These are phyloP conservation scores for Blastobasis adustella DNA, from an alignment of 2,888 invertebrate species.

Conservation along the genomic window DNA sequence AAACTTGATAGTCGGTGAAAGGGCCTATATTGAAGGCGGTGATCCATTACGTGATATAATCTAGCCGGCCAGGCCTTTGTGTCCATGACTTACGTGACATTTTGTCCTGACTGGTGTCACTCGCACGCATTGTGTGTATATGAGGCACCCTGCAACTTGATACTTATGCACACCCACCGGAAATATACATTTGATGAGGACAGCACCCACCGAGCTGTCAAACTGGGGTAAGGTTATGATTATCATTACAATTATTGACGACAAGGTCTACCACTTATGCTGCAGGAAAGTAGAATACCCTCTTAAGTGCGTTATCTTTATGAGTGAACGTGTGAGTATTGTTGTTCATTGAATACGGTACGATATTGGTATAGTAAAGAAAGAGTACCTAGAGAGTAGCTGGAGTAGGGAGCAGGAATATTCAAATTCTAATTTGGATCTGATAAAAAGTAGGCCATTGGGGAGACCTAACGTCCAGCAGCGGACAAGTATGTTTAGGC, in stretches of 20 bases:
- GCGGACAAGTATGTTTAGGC: too few species aligned
- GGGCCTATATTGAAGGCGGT: constrained; percentile 18
- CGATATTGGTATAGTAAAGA: too few species aligned
- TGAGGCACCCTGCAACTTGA: constrained; percentile 34
- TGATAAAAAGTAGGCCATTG: too few species aligned
- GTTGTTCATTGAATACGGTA: too few species aligned
- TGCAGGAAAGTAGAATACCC: too few species aligned
- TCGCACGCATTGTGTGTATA: constrained; percentile 48
- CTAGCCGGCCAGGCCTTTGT: constrained; percentile 17
- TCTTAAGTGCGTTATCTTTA: too few species aligned
- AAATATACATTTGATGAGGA: constrained; percentile 31
- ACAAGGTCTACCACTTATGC: too few species aligned
- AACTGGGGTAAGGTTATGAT: constrained; percentile 55
- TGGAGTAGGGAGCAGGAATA: too few species aligned
- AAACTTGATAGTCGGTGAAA: constrained; percentile 2
- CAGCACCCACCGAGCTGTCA: constrained; percentile 40
- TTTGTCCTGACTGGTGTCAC: constrained; percentile 18
- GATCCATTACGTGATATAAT: constrained; percentile 23
- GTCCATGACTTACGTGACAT: constrained; percentile 34
- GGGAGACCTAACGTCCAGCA: too few species aligned
- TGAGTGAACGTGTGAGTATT: too few species aligned
- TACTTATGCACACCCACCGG: constrained; percentile 52
- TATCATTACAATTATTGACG: constrained; percentile 36
- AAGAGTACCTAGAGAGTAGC: too few species aligned
- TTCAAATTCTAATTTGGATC: too few species aligned